Evolutionary conservation across 2,888 invertebrate genomes (phyloP).

Genomic region (Boloria selene): DNA sequence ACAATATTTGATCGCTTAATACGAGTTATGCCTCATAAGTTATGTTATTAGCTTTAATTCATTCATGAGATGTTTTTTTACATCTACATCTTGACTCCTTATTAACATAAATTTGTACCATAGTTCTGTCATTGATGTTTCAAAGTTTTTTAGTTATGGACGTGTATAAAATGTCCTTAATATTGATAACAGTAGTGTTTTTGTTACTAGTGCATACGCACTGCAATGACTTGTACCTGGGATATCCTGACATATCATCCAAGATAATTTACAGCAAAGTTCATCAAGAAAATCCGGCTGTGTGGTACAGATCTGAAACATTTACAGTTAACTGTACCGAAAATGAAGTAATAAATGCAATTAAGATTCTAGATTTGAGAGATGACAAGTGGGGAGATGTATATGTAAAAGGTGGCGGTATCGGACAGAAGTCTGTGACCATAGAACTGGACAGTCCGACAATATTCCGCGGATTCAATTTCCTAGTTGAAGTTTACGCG

Average conservation of each 20-base stretch:
- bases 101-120: not conserved
- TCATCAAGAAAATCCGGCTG: slow-evolving; percentile 65
- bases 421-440: slow-evolving; percentile 60
- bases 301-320: slow-evolving; percentile 61
- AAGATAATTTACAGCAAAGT: slow-evolving; percentile 65
- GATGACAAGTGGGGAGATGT: slow-evolving; percentile 64
- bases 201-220: slow-evolving; percentile 15
- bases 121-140: slow-evolving; percentile 6
- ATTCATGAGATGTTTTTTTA: slow-evolving; percentile 26
- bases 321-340: slow-evolving; percentile 60
- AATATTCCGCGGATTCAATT: slow-evolving; percentile 64
- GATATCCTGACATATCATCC: slow-evolving; percentile 60
- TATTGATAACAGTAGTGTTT: slow-evolving; percentile 34
- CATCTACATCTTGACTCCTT: slow-evolving; percentile 16
- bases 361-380: slow-evolving; percentile 61
- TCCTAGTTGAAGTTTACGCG: slow-evolving; percentile 67
- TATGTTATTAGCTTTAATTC: slow-evolving; percentile 17
- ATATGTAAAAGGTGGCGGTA: slow-evolving; percentile 61
- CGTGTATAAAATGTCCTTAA: slow-evolving; percentile 34
- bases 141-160: slow-evolving; percentile 11
- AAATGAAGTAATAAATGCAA: slow-evolving; percentile 63
- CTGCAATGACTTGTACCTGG: slow-evolving; percentile 49
- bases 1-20: not conserved
- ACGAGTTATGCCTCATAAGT: slow-evolving; percentile 4
- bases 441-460: slow-evolving; percentile 65